A percentile compares a stretch with the other conserved stretches of the same genome.
phyloP scores from a whole-genome alignment of 2,797 vertebrate species.

The Pteronotus mesoamericanus region DNA sequence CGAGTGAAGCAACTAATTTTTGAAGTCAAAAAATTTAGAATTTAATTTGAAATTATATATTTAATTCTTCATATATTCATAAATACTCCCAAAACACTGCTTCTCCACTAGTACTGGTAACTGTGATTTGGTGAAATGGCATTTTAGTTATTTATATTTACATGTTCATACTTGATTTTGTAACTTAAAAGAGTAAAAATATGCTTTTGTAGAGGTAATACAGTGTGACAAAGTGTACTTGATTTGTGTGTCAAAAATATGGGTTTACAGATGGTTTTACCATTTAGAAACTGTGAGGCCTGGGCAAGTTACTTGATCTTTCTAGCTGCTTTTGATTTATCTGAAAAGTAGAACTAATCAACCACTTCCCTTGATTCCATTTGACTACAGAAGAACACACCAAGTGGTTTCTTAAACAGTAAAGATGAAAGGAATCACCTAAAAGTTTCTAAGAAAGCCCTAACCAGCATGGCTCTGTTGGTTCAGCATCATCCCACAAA shows the following conservation, averaged over 20 bases:
- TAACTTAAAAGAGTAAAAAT: background rate
- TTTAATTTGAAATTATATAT: background rate
- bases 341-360: constrained; percentile 3
- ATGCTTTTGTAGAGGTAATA: background rate
- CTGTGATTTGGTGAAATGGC: background rate
- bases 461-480: too few relatives aligned
- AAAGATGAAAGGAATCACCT: background rate
- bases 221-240: background rate
- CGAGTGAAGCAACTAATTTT: background rate
- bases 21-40: constrained; percentile 1
- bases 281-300: background rate
- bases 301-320: background rate
- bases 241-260: background rate
- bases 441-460: constrained; percentile 34
- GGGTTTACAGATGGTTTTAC: background rate
- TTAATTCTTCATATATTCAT: background rate
- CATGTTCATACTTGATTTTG: background rate
- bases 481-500: too few relatives aligned
- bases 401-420: background rate
- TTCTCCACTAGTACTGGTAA: background rate
- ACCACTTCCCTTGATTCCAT: background rate
- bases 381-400: background rate
- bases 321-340: background rate
- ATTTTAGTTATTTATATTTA: background rate
- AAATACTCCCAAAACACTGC: background rate